Conservation (phyloP, 2,888 invertebrate species). For the Campaea margaritaria region DNA sequence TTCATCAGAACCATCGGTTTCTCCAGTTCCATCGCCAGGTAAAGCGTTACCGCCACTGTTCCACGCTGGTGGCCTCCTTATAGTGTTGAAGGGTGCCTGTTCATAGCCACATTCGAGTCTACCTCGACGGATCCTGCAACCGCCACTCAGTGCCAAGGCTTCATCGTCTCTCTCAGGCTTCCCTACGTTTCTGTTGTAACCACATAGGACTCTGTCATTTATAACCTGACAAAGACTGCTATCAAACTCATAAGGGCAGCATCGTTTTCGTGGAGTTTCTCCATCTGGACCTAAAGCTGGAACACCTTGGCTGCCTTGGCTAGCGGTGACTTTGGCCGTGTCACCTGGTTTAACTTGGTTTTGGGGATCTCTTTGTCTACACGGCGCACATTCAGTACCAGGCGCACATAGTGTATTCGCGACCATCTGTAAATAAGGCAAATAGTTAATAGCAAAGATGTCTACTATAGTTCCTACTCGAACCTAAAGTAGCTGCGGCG, state of each 20-base stretch:
- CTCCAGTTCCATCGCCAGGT: constrained; percentile 6
- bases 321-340: background rate
- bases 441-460: constrained; percentile 16
- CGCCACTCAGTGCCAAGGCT: constrained; percentile 49
- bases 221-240: constrained; percentile 59
- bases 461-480: too few species aligned
- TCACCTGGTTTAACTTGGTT: constrained; percentile 2
- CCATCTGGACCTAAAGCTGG: background rate
- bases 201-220: constrained; percentile 68
- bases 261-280: constrained; percentile 47
- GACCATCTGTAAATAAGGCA: constrained; percentile 48
- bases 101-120: constrained; percentile 73
- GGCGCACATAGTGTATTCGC: constrained; percentile 32
- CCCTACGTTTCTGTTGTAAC: constrained; percentile 66
- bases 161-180: constrained; percentile 42
- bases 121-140: constrained; percentile 64
- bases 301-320: background rate
- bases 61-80: constrained; percentile 47
- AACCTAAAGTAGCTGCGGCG: too few species aligned
- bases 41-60: background rate
- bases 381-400: constrained; percentile 4
- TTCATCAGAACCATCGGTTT: constrained; percentile 7
- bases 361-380: constrained; percentile 1
- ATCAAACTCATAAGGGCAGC: constrained; percentile 73
- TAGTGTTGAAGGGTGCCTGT: constrained; percentile 54